phyloP scores from a whole-genome alignment of 2,113 vertebrate genomes.

The Carassius gibelio region DNA sequence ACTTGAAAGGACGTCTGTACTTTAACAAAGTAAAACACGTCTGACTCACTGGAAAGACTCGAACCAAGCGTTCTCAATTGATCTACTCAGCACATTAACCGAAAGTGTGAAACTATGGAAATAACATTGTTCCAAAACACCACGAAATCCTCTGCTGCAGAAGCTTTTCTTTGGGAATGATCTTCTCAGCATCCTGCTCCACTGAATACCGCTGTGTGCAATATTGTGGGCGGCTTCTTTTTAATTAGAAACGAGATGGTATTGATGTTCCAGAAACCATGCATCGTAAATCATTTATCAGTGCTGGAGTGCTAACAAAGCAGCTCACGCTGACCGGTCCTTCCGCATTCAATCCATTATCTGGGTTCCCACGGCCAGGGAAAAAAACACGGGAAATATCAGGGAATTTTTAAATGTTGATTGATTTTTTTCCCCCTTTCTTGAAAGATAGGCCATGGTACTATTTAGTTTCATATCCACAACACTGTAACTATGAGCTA shows the following conservation, averaged over 20 bases:
- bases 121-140: slow-evolving; percentile 7
- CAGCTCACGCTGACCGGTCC: slow-evolving; percentile 60
- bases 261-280: slow-evolving; percentile 75
- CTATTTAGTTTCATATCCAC: background rate
- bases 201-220: slow-evolving; percentile 56
- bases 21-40: slow-evolving; percentile 52
- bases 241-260: slow-evolving; percentile 79
- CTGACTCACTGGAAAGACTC: slow-evolving; percentile 55
- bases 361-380: slow-evolving; percentile 52
- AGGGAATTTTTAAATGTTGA: background rate
- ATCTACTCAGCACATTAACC: slow-evolving; percentile 56
- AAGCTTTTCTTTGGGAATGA: slow-evolving; percentile 66
- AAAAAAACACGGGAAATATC: background rate
- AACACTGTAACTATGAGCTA: no score
- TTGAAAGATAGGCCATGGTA: background rate
- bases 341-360: slow-evolving; percentile 64
- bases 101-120: background rate
- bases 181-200: slow-evolving; percentile 69
- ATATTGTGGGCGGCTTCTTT: slow-evolving; percentile 75
- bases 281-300: slow-evolving; percentile 78
- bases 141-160: background rate
- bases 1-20: background rate
- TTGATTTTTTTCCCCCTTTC: background rate
- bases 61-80: slow-evolving; percentile 59
- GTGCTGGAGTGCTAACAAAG: slow-evolving; percentile 73